phyloP scores from a whole-genome alignment of 2,797 vertebrate species.

The Tenualosa thibaudeaui region DNA sequence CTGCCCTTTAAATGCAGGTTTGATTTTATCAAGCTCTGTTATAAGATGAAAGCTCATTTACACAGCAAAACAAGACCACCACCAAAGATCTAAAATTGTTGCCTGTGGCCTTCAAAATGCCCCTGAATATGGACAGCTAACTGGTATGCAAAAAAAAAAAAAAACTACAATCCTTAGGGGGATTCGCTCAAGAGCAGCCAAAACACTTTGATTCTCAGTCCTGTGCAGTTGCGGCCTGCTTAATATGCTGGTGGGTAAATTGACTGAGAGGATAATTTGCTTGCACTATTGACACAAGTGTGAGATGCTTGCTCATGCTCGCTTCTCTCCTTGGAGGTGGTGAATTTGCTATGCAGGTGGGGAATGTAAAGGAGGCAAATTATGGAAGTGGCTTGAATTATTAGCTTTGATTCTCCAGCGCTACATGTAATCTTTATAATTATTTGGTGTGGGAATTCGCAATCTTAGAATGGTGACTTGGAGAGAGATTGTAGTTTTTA shows the following conservation, averaged over 20 bases:
- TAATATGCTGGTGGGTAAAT: slow-evolving; percentile 22
- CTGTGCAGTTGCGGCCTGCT: neutral
- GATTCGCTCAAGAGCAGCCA: neutral
- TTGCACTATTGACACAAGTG: slow-evolving; percentile 25
- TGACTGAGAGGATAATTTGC: slow-evolving; percentile 35
- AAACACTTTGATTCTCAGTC: slow-evolving; percentile 3
- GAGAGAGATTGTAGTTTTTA: neutral
- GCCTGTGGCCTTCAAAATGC: neutral
- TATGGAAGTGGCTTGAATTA: slow-evolving; percentile 3
- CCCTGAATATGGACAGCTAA: neutral
- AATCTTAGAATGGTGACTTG: neutral
- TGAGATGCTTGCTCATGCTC: slow-evolving; percentile 24
- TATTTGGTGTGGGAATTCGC: neutral
- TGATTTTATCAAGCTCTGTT: neutral
- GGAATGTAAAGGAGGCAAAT: slow-evolving; percentile 15
- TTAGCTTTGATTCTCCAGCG: neutral
- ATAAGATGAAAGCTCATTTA: neutral
- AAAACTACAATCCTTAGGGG: neutral
- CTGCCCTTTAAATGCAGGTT: neutral
- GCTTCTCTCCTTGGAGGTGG: slow-evolving; percentile 21
- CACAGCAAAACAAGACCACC: neutral
- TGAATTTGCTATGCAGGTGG: slow-evolving; percentile 42
- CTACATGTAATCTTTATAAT: neutral
- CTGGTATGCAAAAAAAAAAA: neutral
- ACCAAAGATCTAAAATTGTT: neutral